Conservation (phyloP, 2,113 vertebrate genomes). For the Polyodon spathula region DNA sequence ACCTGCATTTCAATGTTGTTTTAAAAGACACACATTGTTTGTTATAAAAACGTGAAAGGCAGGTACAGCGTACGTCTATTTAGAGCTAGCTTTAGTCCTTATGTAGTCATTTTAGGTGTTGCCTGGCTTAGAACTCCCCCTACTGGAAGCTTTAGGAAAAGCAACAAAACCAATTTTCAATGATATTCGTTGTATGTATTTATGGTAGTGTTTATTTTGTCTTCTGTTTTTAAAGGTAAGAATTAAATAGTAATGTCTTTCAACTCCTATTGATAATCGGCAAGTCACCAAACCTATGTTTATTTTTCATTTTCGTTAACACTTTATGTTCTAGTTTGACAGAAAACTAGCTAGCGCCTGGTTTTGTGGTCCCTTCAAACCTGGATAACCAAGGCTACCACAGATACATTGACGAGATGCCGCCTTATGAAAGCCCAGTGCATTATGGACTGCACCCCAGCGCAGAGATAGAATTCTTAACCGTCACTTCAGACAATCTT, state of each 20-base stretch:
- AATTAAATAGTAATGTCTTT: no score
- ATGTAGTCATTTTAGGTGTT: constrained; percentile 26
- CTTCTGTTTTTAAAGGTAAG: no score
- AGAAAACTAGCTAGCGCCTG: constrained; percentile 57
- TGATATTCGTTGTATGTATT: background rate
- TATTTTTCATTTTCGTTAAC: constrained; percentile 11
- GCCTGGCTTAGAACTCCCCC: constrained; percentile 58
- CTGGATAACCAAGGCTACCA: constrained; percentile 52
- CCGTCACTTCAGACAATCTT: constrained; percentile 56
- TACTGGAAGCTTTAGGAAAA: constrained; percentile 36
- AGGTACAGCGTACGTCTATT: no score
- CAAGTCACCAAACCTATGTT: constrained; percentile 18
- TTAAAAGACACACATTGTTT: background rate
- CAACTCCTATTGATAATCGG: background rate
- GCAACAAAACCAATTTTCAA: constrained; percentile 9
- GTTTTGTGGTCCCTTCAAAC: constrained; percentile 46
- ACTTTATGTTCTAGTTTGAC: constrained; percentile 48
- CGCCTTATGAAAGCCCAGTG: constrained; percentile 52
- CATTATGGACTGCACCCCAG: constrained; percentile 56
- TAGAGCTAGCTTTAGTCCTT: background rate
- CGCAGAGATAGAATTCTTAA: constrained; percentile 60
- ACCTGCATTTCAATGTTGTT: background rate
- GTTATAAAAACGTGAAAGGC: no score
- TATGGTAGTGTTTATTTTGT: no score
- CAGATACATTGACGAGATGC: constrained; percentile 57